Evolutionary conservation across 2,113 vertebrate genomes (phyloP).

Genomic region (Xyliphius kryptos): DNA sequence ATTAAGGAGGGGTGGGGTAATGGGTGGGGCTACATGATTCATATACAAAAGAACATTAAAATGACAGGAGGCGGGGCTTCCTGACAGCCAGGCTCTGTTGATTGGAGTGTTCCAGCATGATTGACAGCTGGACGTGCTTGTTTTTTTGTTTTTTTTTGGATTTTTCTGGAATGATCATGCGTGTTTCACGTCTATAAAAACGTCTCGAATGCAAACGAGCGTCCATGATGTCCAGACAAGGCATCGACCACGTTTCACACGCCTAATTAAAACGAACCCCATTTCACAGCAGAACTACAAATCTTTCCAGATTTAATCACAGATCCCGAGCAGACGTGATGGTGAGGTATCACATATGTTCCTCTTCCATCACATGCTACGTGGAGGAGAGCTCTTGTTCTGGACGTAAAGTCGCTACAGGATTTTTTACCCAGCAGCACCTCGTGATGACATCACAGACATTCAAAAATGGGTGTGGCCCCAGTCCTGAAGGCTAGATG

Average conservation of each 20-base stretch:
- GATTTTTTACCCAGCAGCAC: constrained; percentile 33
- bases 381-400: constrained; percentile 10
- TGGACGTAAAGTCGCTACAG: constrained; percentile 37
- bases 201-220: not conserved
- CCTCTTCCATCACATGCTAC: constrained; percentile 36
- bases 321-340: too few relatives aligned
- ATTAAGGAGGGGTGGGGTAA: not conserved
- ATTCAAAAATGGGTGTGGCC: constrained; percentile 15
- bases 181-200: too few relatives aligned
- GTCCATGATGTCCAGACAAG: too few relatives aligned
- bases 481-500: not conserved
- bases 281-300: too few relatives aligned
- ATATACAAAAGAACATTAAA: constrained; percentile 46
- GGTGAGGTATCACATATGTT: too few relatives aligned
- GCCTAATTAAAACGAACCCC: too few relatives aligned
- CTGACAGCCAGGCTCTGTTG: constrained; percentile 30
- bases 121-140: constrained; percentile 17
- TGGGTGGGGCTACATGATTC: constrained; percentile 35
- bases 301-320: too few relatives aligned
- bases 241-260: too few relatives aligned
- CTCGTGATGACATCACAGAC: constrained; percentile 35
- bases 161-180: constrained; percentile 28
- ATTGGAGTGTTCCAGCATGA: constrained; percentile 37
- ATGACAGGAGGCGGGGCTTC: constrained; percentile 27
- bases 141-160: too few relatives aligned